Conservation (phyloP, 2,113 vertebrate genomes). For the Gobio gobio region DNA sequence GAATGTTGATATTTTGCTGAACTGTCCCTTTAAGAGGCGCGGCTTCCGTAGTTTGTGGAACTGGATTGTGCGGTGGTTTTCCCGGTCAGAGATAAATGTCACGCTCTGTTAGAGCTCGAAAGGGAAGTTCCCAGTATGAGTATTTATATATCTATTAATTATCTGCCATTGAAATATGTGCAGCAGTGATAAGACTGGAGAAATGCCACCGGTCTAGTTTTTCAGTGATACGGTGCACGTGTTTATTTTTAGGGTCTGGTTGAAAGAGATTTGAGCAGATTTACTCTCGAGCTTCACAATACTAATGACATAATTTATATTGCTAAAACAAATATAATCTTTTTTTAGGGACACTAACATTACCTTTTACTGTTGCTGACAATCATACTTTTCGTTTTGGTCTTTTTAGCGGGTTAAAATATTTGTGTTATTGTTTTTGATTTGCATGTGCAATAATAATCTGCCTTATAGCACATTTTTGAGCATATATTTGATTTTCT, state of each 20-base stretch:
- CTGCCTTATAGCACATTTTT: neutral
- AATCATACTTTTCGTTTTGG: neutral
- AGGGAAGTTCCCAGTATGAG: neutral
- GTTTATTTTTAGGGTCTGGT: neutral
- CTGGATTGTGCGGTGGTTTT: neutral
- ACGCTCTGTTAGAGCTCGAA: neutral
- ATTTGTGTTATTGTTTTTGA: neutral
- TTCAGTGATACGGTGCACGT: neutral
- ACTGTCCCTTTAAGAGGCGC: neutral
- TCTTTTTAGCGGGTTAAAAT: neutral
- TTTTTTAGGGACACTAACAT: neutral
- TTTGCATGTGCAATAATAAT: slow-evolving; percentile 21
- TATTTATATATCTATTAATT: neutral
- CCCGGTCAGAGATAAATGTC: neutral
- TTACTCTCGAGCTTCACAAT: neutral
- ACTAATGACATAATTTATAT: neutral
- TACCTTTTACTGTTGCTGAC: neutral
- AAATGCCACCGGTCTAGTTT: neutral
- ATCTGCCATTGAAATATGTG: neutral
- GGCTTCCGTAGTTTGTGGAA: neutral
- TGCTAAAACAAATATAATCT: neutral
- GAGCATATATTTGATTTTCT: neutral
- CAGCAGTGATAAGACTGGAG: neutral
- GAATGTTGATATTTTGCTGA: neutral
- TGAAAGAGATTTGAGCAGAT: neutral